phyloP scores from a whole-genome alignment of 2,797 vertebrate genomes.

The Linurgus olivaceus region DNA sequence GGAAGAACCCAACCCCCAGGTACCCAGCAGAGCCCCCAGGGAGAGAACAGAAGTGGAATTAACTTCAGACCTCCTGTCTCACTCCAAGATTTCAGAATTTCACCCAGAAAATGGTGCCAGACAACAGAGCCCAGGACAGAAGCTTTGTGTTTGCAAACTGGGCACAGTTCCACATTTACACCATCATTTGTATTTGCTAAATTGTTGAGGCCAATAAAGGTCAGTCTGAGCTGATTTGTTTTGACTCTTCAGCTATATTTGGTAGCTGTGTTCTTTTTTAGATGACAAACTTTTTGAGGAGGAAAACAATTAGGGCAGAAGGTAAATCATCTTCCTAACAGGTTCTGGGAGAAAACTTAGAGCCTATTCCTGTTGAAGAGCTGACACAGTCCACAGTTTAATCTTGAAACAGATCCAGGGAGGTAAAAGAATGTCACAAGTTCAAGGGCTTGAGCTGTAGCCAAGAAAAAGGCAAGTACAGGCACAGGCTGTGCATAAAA shows the following conservation, averaged over 20 bases:
- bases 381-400: background rate
- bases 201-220: background rate
- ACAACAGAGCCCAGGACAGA: background rate
- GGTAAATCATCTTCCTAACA: background rate
- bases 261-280: background rate
- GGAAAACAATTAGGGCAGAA: background rate
- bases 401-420: constrained; percentile 12
- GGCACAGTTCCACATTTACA: background rate
- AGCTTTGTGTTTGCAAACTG: background rate
- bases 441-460: constrained; percentile 48
- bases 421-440: background rate
- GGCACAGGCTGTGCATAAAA: background rate
- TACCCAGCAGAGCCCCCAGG: no score
- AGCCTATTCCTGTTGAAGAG: background rate
- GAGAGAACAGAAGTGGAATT: background rate
- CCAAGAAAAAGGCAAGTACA: background rate
- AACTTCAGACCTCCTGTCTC: background rate
- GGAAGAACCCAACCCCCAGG: background rate
- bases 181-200: background rate
- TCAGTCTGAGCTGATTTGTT: background rate
- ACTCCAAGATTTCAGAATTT: background rate
- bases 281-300: background rate
- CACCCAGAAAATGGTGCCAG: background rate
- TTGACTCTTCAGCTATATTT: background rate
- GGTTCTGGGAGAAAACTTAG: background rate